Percentiles rank a stretch among this genome's conserved stretches.
Conservation (phyloP, 2,888 invertebrate genomes). For the Mesochorus sp. region DNA sequence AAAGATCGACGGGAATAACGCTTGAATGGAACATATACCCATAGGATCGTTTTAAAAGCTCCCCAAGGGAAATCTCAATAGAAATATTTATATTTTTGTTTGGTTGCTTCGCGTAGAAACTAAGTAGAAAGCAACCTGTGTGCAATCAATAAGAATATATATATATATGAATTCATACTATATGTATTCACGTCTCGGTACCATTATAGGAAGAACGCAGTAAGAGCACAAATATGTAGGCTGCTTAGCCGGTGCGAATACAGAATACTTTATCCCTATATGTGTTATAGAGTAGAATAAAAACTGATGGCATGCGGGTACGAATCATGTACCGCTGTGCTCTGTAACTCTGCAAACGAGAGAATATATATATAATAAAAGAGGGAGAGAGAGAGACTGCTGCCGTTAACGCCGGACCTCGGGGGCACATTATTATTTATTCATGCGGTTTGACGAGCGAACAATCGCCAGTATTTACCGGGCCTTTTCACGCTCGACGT, state of each 20-base stretch:
- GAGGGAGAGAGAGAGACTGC: slow-evolving; percentile 39
- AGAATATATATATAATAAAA: slow-evolving; percentile 12
- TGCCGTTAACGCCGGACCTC: slow-evolving; percentile 31
- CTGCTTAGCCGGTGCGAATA: neutral
- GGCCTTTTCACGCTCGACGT: slow-evolving; percentile 66
- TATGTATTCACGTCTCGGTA: neutral
- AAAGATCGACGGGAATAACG: slow-evolving; percentile 38
- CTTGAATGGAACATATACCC: slow-evolving; percentile 53
- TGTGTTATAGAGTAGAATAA: neutral
- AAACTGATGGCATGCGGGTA: slow-evolving; percentile 31
- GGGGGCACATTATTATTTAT: slow-evolving; percentile 76
- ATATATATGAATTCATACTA: neutral
- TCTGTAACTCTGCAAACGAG: slow-evolving; percentile 7
- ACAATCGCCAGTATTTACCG: slow-evolving; percentile 74
- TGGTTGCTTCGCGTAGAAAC: slow-evolving; percentile 47
- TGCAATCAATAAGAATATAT: slow-evolving; percentile 8
- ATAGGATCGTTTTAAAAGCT: slow-evolving; percentile 72
- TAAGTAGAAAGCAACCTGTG: slow-evolving; percentile 34
- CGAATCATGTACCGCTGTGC: neutral
- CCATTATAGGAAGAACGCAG: slow-evolving; percentile 10
- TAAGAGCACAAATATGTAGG: slow-evolving; percentile 37
- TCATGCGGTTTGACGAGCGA: slow-evolving; percentile 79
- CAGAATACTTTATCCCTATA: neutral
- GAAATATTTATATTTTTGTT: slow-evolving; percentile 79
- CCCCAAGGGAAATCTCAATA: slow-evolving; percentile 69